Evolutionary conservation across 2,797 vertebrate species (phyloP).

Genomic region (Bufotes viridis): DNA sequence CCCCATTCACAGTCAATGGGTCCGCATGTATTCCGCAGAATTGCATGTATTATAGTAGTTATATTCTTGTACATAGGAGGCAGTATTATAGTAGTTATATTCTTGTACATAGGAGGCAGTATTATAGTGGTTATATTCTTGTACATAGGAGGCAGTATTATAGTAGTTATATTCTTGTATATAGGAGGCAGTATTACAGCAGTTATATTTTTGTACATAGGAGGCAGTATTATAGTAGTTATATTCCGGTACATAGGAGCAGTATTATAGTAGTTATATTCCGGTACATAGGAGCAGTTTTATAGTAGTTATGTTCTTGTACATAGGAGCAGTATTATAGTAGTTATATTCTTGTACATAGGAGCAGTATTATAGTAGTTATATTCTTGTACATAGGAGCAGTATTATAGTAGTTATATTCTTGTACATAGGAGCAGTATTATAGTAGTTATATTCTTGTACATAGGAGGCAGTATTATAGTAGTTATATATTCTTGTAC

Average conservation of each 20-base stretch:
- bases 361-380: neutral
- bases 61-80: neutral
- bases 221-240: neutral
- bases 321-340: neutral
- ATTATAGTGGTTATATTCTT: conserved; percentile 4
- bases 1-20: no score
- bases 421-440: neutral
- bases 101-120: neutral
- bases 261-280: neutral
- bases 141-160: neutral
- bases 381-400: neutral
- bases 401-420: neutral
- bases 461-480: conserved; percentile 9
- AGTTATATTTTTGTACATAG: neutral
- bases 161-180: no score
- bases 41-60: neutral
- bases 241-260: neutral
- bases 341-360: conserved; percentile 5
- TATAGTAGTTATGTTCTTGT: conserved; percentile 2
- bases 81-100: conserved; percentile 2
- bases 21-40: no score
- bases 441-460: conserved; percentile 18
- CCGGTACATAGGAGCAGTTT: neutral
- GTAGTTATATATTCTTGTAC: conserved; percentile 14
- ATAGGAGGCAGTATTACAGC: neutral